Percentiles rank a stretch among this genome's conserved stretches.
Conservation (phyloP, 2,113 vertebrate genomes). For the Indicator indicator region DNA sequence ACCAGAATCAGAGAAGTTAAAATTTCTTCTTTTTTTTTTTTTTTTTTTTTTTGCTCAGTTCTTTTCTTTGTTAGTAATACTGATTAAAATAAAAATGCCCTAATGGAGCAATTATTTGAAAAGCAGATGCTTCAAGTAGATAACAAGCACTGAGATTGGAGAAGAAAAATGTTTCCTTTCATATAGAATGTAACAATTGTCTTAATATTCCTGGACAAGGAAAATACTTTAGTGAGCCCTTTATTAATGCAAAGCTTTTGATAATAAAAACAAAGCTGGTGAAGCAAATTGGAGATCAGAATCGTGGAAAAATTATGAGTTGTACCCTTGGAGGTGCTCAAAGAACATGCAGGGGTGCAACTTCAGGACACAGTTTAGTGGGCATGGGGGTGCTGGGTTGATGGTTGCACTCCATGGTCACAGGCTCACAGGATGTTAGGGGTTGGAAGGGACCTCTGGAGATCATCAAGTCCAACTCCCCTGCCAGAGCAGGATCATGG, state of each 20-base stretch:
- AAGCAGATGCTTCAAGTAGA: background rate
- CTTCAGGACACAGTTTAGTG: too few species aligned
- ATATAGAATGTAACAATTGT: background rate
- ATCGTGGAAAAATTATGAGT: background rate
- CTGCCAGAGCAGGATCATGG: too few species aligned
- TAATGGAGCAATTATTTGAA: background rate
- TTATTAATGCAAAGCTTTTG: background rate
- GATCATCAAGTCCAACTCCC: too few species aligned
- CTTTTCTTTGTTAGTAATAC: background rate
- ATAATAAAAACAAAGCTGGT: background rate
- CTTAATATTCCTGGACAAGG: background rate
- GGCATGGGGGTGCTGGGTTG: too few species aligned
- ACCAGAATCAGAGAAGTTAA: too few species aligned
- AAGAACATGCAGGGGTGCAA: too few species aligned
- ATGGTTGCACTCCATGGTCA: too few species aligned
- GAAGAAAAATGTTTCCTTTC: background rate
- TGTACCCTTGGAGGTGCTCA: too few species aligned
- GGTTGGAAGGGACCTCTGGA: too few species aligned
- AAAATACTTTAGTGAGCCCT: background rate
- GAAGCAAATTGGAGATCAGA: background rate
- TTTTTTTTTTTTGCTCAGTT: background rate
- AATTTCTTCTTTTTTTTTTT: background rate
- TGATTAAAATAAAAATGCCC: background rate
- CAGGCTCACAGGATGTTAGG: too few species aligned
- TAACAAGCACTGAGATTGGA: background rate